These are phyloP conservation scores for Ectropis crepuscularia DNA, from an alignment of 2,888 invertebrate genomes.

Conservation along the genomic window DNA sequence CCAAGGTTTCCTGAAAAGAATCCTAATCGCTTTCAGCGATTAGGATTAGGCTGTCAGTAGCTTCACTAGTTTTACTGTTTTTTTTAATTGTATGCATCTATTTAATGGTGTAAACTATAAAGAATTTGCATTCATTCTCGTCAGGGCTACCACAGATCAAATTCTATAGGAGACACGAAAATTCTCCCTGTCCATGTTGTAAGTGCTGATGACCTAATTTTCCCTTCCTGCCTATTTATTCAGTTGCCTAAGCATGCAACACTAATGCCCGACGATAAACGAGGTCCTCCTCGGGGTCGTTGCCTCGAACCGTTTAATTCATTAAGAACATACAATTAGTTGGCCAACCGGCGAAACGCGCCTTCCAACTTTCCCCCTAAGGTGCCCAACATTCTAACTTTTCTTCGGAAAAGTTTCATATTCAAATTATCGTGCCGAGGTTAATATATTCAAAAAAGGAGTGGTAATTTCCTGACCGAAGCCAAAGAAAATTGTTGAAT, in stretches of 20 bases:
- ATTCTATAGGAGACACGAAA: not conserved
- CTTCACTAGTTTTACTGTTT: not conserved
- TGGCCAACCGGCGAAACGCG: constrained; percentile 48
- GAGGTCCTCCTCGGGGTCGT: constrained; percentile 34
- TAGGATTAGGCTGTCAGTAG: not conserved
- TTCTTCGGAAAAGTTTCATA: constrained; percentile 38
- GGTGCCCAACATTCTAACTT: constrained; percentile 46
- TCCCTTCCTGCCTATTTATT: constrained; percentile 19
- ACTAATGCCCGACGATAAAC: constrained; percentile 29
- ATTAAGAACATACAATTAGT: constrained; percentile 62
- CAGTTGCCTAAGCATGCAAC: constrained; percentile 27
- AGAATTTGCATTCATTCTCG: not conserved
- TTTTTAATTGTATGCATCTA: too few relatives aligned
- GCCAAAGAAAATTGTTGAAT: constrained; percentile 35
- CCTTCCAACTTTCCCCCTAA: constrained; percentile 41
- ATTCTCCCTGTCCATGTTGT: constrained; percentile 6
- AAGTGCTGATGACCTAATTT: constrained; percentile 11
- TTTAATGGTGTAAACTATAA: not conserved
- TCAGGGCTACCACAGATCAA: not conserved
- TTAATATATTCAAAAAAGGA: constrained; percentile 40
- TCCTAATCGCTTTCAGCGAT: not conserved
- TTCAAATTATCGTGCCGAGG: constrained; percentile 36
- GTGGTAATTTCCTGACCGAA: constrained; percentile 41
- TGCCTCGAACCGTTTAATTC: constrained; percentile 58
- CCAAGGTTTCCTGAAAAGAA: too few relatives aligned